Percentiles rank a stretch among this genome's conserved stretches.
Evolutionary conservation across 2,113 vertebrate species (phyloP).

Genomic region (Ptychochromis oligacanthus): DNA sequence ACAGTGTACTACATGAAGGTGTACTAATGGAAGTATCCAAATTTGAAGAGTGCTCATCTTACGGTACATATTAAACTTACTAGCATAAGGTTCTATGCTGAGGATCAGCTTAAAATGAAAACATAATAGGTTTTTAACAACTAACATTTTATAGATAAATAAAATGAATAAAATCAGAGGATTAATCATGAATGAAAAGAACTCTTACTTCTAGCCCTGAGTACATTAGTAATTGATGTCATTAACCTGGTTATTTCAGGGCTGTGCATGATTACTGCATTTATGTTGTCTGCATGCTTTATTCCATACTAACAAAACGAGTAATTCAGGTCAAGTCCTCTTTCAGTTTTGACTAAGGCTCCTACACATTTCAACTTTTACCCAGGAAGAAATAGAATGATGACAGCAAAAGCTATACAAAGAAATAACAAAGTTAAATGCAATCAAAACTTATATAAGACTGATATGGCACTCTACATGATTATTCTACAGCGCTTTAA

Average conservation of each 20-base stretch:
- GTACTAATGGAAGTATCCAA: not conserved
- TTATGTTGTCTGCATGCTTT: not conserved
- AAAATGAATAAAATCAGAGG: not conserved
- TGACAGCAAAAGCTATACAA: slow-evolving; percentile 7
- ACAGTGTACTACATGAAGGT: not conserved
- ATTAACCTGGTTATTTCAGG: not conserved
- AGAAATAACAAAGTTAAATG: not conserved
- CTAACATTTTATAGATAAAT: not conserved
- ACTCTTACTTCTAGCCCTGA: not conserved
- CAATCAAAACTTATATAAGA: slow-evolving; percentile 6
- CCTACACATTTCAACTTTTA: slow-evolving; percentile 12
- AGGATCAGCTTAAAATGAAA: not conserved
- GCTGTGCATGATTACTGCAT: not conserved
- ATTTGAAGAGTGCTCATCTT: not conserved
- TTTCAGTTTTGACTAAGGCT: slow-evolving; percentile 11
- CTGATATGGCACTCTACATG: not conserved
- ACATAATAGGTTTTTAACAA: too few species aligned
- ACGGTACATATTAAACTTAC: not conserved
- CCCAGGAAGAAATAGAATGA: slow-evolving; percentile 31
- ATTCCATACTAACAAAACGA: not conserved
- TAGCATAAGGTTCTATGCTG: not conserved
- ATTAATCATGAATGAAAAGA: accelerated
- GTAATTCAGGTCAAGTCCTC: not conserved
- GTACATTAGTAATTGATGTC: not conserved
- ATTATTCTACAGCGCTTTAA: not conserved